phyloP scores from a whole-genome alignment of 1,140 invertebrate species.

The Penaeus vannamei region DNA sequence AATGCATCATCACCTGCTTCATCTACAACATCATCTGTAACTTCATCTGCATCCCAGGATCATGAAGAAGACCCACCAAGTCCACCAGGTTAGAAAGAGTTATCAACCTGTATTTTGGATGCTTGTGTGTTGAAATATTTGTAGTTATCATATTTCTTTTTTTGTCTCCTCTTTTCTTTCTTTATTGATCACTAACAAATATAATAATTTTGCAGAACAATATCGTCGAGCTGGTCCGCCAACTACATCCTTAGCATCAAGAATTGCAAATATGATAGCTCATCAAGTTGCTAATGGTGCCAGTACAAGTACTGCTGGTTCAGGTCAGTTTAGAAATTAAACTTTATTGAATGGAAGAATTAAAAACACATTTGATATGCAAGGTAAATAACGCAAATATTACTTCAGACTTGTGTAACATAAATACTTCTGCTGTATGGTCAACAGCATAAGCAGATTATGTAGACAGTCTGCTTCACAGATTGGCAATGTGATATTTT shows the following conservation, averaged over 20 bases:
- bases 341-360: too few species aligned
- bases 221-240: slow-evolving; percentile 16
- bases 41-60: slow-evolving; percentile 31
- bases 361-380: too few species aligned
- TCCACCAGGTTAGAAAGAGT: slow-evolving; percentile 34
- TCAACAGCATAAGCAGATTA: too few species aligned
- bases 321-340: too few species aligned
- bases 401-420: too few species aligned
- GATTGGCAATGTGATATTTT: too few species aligned
- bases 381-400: too few species aligned
- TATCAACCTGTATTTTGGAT: too few species aligned
- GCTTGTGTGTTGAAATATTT: background rate
- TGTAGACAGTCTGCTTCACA: too few species aligned
- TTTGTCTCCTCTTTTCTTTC: background rate
- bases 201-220: slow-evolving; percentile 6
- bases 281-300: slow-evolving; percentile 7
- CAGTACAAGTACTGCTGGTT: background rate
- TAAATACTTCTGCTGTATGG: too few species aligned
- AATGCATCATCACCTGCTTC: background rate
- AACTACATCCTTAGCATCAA: slow-evolving; percentile 31
- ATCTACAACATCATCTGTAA: slow-evolving; percentile 33
- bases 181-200: background rate
- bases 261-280: slow-evolving; percentile 44
- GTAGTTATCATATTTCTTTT: background rate
- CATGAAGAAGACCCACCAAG: slow-evolving; percentile 39